phyloP scores from a whole-genome alignment of 2,888 invertebrate genomes.

The Andrena chrysosceles region DNA sequence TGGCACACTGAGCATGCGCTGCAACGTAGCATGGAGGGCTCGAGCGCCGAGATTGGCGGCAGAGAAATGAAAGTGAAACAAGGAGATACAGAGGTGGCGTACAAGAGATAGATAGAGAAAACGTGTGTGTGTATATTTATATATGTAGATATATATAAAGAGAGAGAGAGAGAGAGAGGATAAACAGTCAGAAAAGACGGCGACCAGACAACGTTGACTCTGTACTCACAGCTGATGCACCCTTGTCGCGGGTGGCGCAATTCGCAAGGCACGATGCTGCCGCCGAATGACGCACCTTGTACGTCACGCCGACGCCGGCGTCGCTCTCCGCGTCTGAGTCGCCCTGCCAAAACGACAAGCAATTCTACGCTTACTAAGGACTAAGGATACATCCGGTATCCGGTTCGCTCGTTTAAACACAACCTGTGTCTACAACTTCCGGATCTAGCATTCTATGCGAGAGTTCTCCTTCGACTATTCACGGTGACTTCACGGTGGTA shows the following conservation, averaged over 20 bases:
- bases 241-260: conserved; percentile 83
- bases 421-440: neutral
- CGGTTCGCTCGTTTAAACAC: conserved; percentile 31
- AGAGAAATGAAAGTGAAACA: neutral
- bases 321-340: conserved; percentile 85
- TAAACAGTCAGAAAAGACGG: conserved; percentile 25
- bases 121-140: conserved; percentile 2
- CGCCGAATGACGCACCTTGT: conserved; percentile 86
- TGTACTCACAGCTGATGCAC: conserved; percentile 84
- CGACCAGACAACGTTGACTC: conserved; percentile 66
- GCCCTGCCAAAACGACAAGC: conserved; percentile 83
- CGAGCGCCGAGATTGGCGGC: neutral
- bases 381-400: conserved; percentile 33
- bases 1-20: conserved; percentile 39
- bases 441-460: no score
- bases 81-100: conserved; percentile 10
- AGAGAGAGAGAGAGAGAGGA: no score
- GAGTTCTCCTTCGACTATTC: neutral
- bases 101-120: conserved; percentile 44
- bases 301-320: conserved; percentile 89
- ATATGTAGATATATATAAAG: conserved; percentile 17
- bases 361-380: conserved; percentile 82
- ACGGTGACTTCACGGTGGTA: neutral
- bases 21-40: conserved; percentile 26
- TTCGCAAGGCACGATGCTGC: conserved; percentile 84